Percentiles rank a stretch among this genome's conserved stretches.
Evolutionary conservation across 2,888 invertebrate species (phyloP).

Genomic region (Lacanobia wlatinum): DNA sequence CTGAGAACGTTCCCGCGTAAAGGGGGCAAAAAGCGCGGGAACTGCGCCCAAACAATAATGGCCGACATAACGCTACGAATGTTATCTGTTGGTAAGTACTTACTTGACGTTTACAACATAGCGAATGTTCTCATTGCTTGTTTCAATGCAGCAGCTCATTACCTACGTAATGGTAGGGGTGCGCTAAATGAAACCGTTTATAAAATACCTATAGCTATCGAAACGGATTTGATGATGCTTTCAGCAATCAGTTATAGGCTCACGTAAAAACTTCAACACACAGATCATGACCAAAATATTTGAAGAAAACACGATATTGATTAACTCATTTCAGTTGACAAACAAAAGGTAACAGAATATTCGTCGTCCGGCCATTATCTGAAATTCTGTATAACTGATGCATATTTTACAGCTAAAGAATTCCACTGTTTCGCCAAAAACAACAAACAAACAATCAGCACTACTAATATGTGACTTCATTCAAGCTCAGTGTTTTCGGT

Average conservation of each 20-base stretch:
- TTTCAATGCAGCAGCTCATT: constrained; percentile 65
- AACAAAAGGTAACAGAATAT: constrained; percentile 60
- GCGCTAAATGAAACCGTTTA: constrained; percentile 36
- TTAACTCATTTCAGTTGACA: constrained; percentile 51
- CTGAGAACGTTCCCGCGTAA: constrained; percentile 90
- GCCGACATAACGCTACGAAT: constrained; percentile 89
- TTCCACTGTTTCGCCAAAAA: constrained; percentile 77
- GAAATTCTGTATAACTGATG: constrained; percentile 75
- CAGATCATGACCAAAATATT: constrained; percentile 16
- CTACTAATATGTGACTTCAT: constrained; percentile 73
- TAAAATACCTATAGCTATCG: constrained; percentile 1
- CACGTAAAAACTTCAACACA: neutral
- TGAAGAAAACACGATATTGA: constrained; percentile 36
- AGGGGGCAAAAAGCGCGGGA: constrained; percentile 89
- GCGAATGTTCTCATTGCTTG: constrained; percentile 84
- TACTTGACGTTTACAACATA: constrained; percentile 80
- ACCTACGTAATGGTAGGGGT: constrained; percentile 35
- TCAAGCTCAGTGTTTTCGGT: constrained; percentile 70
- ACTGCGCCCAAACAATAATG: constrained; percentile 85
- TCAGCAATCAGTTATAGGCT: neutral
- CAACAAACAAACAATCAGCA: constrained; percentile 82
- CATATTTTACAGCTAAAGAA: constrained; percentile 80
- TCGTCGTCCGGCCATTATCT: constrained; percentile 55
- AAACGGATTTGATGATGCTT: constrained; percentile 3
- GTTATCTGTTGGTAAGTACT: constrained; percentile 81